Conservation (phyloP, 2,797 vertebrate genomes). For the Eremophila alpestris region DNA sequence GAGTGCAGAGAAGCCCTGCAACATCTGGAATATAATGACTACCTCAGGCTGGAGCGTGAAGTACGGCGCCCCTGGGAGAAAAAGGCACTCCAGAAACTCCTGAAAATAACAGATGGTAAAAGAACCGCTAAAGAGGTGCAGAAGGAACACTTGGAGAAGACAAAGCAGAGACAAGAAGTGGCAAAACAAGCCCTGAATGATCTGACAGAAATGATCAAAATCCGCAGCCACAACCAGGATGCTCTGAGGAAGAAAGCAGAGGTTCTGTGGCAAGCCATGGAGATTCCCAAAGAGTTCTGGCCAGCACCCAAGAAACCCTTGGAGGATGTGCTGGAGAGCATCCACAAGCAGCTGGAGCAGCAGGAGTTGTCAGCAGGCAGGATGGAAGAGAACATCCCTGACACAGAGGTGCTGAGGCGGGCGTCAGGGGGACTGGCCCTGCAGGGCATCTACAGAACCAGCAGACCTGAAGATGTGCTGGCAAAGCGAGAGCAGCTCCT, state of each 20-base stretch:
- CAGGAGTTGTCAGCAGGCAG: not conserved
- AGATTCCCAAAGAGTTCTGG: constrained; percentile 27
- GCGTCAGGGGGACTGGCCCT: constrained; percentile 22
- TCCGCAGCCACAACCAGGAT: not conserved
- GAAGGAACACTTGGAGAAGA: not conserved
- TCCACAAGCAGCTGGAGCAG: constrained; percentile 5
- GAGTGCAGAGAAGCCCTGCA: not conserved
- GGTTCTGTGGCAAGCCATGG: not conserved
- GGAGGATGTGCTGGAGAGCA: not conserved
- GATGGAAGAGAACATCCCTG: not conserved
- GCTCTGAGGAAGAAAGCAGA: not conserved
- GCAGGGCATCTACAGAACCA: constrained; percentile 69
- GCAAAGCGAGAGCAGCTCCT: constrained; percentile 64
- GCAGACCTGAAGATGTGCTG: not conserved
- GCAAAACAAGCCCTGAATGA: not conserved
- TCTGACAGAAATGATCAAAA: not conserved
- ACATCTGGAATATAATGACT: constrained; percentile 17
- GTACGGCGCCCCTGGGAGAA: not conserved
- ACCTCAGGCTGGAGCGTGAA: constrained; percentile 22
- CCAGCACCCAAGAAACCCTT: fast-evolving
- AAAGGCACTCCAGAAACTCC: not conserved
- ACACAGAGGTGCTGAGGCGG: not conserved
- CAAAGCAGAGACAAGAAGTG: not conserved
- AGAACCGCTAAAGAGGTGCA: not conserved
- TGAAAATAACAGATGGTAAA: not conserved